These are phyloP conservation scores for Styela clava DNA, from an alignment of 23 tunicate genomes.

Conservation along the genomic window DNA sequence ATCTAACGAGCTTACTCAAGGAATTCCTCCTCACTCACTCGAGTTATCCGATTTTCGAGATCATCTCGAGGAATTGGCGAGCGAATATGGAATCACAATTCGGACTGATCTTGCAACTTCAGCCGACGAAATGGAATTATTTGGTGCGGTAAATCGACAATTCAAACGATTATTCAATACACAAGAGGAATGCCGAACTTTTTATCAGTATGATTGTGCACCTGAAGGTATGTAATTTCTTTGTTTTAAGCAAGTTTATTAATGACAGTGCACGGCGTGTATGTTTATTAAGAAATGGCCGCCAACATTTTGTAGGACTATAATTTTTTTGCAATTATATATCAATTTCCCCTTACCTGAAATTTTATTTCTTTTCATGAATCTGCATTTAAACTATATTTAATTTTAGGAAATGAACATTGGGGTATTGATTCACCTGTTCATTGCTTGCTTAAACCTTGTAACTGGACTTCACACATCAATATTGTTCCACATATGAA, in stretches of 20 bases:
- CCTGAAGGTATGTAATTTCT: slow-evolving; percentile 51
- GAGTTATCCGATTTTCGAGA: slow-evolving; percentile 54
- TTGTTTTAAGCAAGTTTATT: neutral
- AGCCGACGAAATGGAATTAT: slow-evolving; percentile 95
- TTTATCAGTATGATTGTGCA: slow-evolving; percentile 67
- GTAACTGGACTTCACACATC: slow-evolving; percentile 61
- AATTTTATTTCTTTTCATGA: neutral
- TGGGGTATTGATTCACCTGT: slow-evolving; percentile 77
- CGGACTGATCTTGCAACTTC: slow-evolving; percentile 53
- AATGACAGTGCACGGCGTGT: neutral
- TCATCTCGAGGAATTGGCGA: slow-evolving; percentile 55
- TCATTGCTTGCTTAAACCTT: slow-evolving; percentile 71
- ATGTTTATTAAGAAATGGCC: neutral
- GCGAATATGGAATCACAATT: slow-evolving; percentile 66
- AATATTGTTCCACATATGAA: slow-evolving; percentile 47
- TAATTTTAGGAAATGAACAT: slow-evolving; percentile 60
- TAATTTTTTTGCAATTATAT: neutral
- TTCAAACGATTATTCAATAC: slow-evolving; percentile 61
- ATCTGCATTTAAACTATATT: no score
- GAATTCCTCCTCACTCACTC: slow-evolving; percentile 54
- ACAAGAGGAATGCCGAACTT: slow-evolving; percentile 62
- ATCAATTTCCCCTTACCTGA: neutral
- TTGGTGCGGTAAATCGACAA: slow-evolving; percentile 79
- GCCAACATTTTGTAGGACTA: no score
- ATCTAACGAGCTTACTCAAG: slow-evolving; percentile 71